Evolutionary conservation across 2,797 vertebrate genomes (phyloP), one percentile per base, ranked within the genome.

Genomic region (Crenichthys baileyi): DNA sequence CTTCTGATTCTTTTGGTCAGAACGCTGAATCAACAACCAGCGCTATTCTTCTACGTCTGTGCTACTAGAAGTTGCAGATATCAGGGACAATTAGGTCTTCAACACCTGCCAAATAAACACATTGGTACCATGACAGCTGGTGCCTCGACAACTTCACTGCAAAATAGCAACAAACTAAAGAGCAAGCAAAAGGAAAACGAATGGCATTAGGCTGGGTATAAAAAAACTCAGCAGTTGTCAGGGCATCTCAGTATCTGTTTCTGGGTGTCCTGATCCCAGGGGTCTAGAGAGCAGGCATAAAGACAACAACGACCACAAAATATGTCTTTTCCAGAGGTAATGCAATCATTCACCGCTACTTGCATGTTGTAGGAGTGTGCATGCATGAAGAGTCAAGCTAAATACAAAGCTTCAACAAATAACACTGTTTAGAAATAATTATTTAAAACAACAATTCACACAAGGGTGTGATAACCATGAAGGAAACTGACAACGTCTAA

Each of bases 41-140:
- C 70, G 86, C 86, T 81, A 81, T 87, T 84, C 72, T 85, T 36
- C 80, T 11, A 75, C 73, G 29, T 82, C 74, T 84, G 46, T 48
- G n/a, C 60, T 68, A 89, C 76, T 79, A 90, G 60, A 74, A 83
- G 71, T 73, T 76, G 58, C 83, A 88, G 89, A 93, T 89, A 90
- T 90, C 48, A 2, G 70, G 87, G 70, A 82, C 82, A 92, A 91
- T 92, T 90, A 90, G 83, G 77, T 72, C 85, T 53, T 77, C 78
- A 81, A 83, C 80, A 81, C 55, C 83, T 48, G 78, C 18, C 72
- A 74, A 87, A 83, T 84, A 88, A 90, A 89, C 84, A 84, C 75
- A 55, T 39, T 50, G 50, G 73, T 82, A 78, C 75, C 72, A 63
- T 89, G 77, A 79, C 58, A 80, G 88, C 77, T 60, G 80, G 72